A percentile compares a stretch with the other conserved stretches of the same genome.
These are phyloP conservation scores for Pangasius sanitwongsei DNA, from an alignment of 2,797 vertebrate genomes.

Conservation along the genomic window DNA sequence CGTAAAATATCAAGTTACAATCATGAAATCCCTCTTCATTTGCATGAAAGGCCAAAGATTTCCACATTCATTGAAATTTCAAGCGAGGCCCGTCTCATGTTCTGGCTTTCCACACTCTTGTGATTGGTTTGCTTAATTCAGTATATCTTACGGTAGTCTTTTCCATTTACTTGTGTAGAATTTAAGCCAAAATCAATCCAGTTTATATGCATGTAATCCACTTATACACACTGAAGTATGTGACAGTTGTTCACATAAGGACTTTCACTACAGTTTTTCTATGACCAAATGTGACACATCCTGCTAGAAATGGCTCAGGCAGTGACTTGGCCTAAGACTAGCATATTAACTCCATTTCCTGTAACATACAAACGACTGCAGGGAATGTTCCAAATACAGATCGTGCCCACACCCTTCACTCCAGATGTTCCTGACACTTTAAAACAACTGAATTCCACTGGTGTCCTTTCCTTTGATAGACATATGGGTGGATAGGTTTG, in stretches of 20 bases:
- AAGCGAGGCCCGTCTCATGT: neutral
- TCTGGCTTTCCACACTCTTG: neutral
- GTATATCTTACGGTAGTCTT: too few relatives aligned
- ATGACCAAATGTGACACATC: conserved; percentile 6
- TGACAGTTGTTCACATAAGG: neutral
- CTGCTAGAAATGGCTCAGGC: neutral
- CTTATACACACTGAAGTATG: neutral
- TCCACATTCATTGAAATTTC: neutral
- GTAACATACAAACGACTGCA: conserved; percentile 9
- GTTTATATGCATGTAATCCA: neutral
- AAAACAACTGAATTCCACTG: neutral
- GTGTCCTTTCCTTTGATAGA: neutral
- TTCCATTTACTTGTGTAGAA: neutral
- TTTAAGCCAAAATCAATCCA: neutral
- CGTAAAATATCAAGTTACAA: conserved; percentile 4
- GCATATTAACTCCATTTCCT: conserved; percentile 29
- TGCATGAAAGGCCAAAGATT: neutral
- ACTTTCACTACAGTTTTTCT: conserved; percentile 1
- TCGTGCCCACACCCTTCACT: neutral
- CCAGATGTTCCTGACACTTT: conserved; percentile 5
- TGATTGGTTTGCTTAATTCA: neutral
- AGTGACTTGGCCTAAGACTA: conserved; percentile 9
- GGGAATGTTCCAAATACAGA: conserved; percentile 10
- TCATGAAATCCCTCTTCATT: conserved; percentile 7
- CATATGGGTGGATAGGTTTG: neutral